phyloP scores from a whole-genome alignment of 2,888 invertebrate species.

The Amphimallon solstitiale region DNA sequence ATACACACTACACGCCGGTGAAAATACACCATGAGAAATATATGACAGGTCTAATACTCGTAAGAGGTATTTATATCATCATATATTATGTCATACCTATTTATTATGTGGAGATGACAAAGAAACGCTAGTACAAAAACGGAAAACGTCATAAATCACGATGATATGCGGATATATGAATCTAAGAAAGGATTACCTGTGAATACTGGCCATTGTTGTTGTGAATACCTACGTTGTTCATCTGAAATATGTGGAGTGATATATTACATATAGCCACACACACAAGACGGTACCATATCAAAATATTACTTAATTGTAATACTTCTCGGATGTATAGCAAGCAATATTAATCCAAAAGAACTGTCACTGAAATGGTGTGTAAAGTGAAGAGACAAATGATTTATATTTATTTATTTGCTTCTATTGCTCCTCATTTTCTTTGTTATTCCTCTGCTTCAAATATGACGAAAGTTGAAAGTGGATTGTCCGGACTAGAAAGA shows the following conservation, averaged over 20 bases:
- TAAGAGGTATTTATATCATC: conserved; percentile 39
- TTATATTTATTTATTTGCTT: conserved; percentile 13
- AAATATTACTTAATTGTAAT: conserved; percentile 32
- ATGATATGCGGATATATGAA: conserved; percentile 41
- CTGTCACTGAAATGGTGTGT: conserved; percentile 19
- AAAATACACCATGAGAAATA: conserved; percentile 28
- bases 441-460: conserved; percentile 17
- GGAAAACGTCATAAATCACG: conserved; percentile 43
- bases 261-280: conserved; percentile 12
- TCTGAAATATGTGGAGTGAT: conserved; percentile 27
- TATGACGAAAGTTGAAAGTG: conserved; percentile 17
- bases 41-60: conserved; percentile 37
- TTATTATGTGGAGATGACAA: conserved; percentile 38
- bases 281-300: not conserved
- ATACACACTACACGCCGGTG: conserved; percentile 4
- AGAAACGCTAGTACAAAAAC: conserved; percentile 35
- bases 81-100: conserved; percentile 36
- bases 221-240: conserved; percentile 32
- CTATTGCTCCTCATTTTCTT: conserved; percentile 18
- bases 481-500: conserved; percentile 11
- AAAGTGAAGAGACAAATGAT: conserved; percentile 25
- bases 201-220: conserved; percentile 34
- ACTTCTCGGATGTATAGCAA: conserved; percentile 16
- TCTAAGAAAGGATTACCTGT: conserved; percentile 44
- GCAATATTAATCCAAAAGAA: conserved; percentile 14